Base-by-base conservation (phyloP, 2,888 invertebrate species). In the Erannis defoliaria region DNA sequence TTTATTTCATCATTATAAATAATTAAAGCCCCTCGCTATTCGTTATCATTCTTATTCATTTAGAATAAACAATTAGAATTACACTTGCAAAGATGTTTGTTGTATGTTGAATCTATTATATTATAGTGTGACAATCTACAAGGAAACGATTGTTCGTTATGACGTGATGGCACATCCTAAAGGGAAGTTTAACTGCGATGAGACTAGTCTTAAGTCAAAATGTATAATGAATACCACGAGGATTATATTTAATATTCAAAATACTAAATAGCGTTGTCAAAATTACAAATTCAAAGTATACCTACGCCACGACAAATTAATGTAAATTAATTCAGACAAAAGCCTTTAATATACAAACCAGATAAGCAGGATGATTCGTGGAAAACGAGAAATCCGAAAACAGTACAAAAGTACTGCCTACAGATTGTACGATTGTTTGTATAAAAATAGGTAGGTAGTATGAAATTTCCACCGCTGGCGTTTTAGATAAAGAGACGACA, bases 321-420 rank as follows among this genome's bases (percentile, higher is more conserved):
- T 57, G 62, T 14, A 54, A 62, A 57, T 48, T 3, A 43, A 62
- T 54, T 62, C 53, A 58, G 54, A 54, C 40, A 16, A 35, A 19
- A 9, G 19, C 12, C 21, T 49, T 62, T 35, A 49, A 53, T 51
- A 54, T 49, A 45, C 46, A 57, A 53, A 43, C 57, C 55, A 49
- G 57, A 57, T 48, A 56, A 43, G 57, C 37, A 23, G 26, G 54
- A 57, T 62, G 54, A 50, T 49, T 62, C 48, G 62, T 26, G 57
- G 56, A 49, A 62, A 58, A 62, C 51, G 49, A 50, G 55, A 48
- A 53, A 56, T 29, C 23, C 45, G 16, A 46, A n/a, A 37, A 46
- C 55, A 46, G 46, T 50, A 40, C 46, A 33, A 33, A 29, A 31
- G 31, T 40, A 51, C 40, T 40, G 10, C 40, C 26, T 29, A 29